Conservation (phyloP, 2,888 invertebrate genomes). For the Cinara cedri region DNA sequence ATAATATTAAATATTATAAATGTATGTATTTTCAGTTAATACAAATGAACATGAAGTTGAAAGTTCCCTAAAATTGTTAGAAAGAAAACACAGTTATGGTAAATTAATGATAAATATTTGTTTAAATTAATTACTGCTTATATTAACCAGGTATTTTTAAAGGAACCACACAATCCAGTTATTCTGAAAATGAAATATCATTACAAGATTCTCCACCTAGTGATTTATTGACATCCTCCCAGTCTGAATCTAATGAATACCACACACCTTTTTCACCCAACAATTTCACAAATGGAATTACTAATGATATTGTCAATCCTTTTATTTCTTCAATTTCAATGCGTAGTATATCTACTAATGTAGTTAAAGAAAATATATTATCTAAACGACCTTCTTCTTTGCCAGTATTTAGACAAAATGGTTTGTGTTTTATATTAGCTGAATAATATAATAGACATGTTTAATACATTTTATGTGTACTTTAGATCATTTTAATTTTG, state of each 20-base stretch:
- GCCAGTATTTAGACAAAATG: constrained; percentile 47
- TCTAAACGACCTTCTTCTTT: constrained; percentile 42
- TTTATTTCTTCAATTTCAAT: constrained; percentile 39
- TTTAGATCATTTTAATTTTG: constrained; percentile 43
- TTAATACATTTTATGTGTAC: background rate
- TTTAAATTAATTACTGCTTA: background rate
- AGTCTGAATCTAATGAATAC: constrained; percentile 18
- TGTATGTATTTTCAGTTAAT: constrained; percentile 16
- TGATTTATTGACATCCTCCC: constrained; percentile 24
- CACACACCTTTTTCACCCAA: background rate
- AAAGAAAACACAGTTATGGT: constrained; percentile 36
- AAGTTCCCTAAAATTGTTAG: constrained; percentile 3
- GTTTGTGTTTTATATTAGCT: constrained; percentile 1
- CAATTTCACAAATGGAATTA: background rate
- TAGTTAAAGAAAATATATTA: constrained; percentile 14
- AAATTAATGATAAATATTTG: background rate
- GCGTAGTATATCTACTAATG: constrained; percentile 20
- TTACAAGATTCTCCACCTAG: constrained; percentile 13
- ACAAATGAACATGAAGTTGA: background rate
- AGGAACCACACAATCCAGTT: constrained; percentile 20
- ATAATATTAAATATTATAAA: no score
- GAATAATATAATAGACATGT: background rate
- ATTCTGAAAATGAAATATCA: constrained; percentile 38
- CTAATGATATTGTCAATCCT: constrained; percentile 12
- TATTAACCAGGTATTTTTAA: constrained; percentile 40